phyloP scores from a whole-genome alignment of 2,888 invertebrate species.

The Conchocele bisecta region DNA sequence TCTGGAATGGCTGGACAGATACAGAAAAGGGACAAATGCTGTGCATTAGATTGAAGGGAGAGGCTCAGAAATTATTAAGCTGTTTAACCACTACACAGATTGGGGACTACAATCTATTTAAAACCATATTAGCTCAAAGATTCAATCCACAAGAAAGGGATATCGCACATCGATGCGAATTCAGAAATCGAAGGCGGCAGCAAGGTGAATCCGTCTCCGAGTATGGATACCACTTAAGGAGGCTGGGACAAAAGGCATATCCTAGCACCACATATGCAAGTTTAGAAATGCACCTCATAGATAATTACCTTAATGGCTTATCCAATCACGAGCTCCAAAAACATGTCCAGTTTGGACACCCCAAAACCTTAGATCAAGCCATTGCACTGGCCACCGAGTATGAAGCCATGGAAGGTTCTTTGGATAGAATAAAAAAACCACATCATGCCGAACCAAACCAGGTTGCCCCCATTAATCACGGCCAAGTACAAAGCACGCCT shows the following conservation, averaged over 20 bases:
- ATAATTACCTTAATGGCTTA: slow-evolving; percentile 31
- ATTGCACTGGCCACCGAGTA: slow-evolving; percentile 19
- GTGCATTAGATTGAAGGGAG: not conserved
- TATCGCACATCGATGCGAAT: not conserved
- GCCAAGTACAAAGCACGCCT: no score
- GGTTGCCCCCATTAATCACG: no score
- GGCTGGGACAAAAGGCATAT: slow-evolving; percentile 23
- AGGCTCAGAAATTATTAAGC: slow-evolving; percentile 1
- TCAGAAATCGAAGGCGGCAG: not conserved
- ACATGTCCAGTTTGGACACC: slow-evolving; percentile 33
- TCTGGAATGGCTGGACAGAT: not conserved
- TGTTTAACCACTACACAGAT: not conserved
- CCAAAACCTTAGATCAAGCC: slow-evolving; percentile 16
- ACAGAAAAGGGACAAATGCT: not conserved
- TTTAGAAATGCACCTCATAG: slow-evolving; percentile 14
- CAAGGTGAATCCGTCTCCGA: not conserved
- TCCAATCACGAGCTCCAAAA: slow-evolving; percentile 18
- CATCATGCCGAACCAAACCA: no score
- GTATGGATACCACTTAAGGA: slow-evolving; percentile 19
- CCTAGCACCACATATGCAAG: slow-evolving; percentile 1
- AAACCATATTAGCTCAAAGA: not conserved
- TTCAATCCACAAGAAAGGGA: slow-evolving; percentile 2
- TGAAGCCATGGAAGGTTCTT: slow-evolving; percentile 13
- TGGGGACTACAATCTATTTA: not conserved
- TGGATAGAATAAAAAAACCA: slow-evolving; percentile 1